phyloP scores from a whole-genome alignment of 1,140 invertebrate species.

The Penaeus japonicus region DNA sequence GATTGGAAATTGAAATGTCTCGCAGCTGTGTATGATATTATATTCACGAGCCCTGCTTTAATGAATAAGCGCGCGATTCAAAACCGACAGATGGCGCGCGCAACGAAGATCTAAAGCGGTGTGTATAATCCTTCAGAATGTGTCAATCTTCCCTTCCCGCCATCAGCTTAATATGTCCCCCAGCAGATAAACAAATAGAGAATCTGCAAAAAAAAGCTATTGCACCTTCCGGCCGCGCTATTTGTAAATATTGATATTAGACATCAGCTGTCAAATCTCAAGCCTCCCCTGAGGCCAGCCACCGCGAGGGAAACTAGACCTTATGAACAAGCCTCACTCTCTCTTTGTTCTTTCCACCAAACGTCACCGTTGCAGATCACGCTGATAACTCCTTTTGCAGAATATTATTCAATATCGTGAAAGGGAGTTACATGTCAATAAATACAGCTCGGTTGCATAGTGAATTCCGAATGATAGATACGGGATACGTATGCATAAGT shows the following conservation, averaged over 20 bases:
- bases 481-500: too few relatives aligned
- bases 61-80: too few relatives aligned
- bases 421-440: neutral
- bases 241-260: constrained; percentile 56
- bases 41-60: too few relatives aligned
- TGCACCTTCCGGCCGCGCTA: constrained; percentile 42
- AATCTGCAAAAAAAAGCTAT: constrained; percentile 40
- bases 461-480: too few relatives aligned
- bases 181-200: constrained; percentile 41
- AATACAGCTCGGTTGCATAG: too few relatives aligned
- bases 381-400: neutral
- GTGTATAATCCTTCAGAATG: neutral
- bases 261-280: constrained; percentile 53
- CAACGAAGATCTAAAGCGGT: neutral
- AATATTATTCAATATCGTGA: neutral
- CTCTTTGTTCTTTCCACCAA: neutral
- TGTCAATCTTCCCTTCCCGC: constrained; percentile 2
- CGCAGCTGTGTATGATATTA: too few relatives aligned
- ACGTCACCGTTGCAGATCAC: neutral
- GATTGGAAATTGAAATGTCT: too few relatives aligned
- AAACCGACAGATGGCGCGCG: neutral
- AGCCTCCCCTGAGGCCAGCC: constrained; percentile 14
- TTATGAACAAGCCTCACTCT: neutral
- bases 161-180: neutral
- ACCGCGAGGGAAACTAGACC: neutral